Conservation (phyloP, 2,797 vertebrate species). For the Fratercula arctica region DNA sequence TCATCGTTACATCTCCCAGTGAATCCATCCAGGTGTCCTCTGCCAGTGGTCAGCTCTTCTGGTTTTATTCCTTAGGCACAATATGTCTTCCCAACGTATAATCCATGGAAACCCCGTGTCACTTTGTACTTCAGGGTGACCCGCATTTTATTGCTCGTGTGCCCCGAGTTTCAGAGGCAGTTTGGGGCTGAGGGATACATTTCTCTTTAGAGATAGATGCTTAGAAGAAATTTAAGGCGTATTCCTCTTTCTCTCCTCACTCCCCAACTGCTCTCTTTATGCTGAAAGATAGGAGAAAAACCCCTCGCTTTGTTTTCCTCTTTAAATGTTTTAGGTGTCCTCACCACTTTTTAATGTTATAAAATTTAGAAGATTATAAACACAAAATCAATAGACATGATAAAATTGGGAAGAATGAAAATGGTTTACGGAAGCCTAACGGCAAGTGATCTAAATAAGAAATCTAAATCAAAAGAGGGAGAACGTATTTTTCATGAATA, state of each 20-base stretch:
- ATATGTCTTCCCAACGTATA: constrained; percentile 60
- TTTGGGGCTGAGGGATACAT: constrained; percentile 13
- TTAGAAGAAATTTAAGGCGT: constrained; percentile 31
- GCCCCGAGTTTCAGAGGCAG: constrained; percentile 76
- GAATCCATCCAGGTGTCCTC: constrained; percentile 48
- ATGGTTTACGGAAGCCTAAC: constrained; percentile 59
- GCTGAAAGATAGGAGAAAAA: constrained; percentile 48
- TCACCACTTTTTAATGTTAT: constrained; percentile 40
- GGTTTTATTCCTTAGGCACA: constrained; percentile 1
- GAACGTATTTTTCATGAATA: constrained; percentile 62
- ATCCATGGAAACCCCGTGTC: constrained; percentile 68
- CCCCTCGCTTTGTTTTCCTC: not conserved
- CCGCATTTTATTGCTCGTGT: constrained; percentile 77
- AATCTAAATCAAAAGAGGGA: constrained; percentile 56
- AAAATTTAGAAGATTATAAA: constrained; percentile 59
- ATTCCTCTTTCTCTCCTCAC: not conserved
- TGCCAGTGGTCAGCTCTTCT: constrained; percentile 25
- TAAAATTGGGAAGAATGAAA: constrained; percentile 61
- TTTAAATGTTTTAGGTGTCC: constrained; percentile 27
- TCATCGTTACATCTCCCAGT: constrained; percentile 74
- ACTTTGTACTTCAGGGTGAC: constrained; percentile 71
- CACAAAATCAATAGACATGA: constrained; percentile 47
- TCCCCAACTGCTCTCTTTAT: not conserved
- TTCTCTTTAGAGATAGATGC: constrained; percentile 21
- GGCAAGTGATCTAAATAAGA: constrained; percentile 67